Base-by-base conservation (phyloP, 2,797 vertebrate species). In the Labeo calbasu region DNA sequence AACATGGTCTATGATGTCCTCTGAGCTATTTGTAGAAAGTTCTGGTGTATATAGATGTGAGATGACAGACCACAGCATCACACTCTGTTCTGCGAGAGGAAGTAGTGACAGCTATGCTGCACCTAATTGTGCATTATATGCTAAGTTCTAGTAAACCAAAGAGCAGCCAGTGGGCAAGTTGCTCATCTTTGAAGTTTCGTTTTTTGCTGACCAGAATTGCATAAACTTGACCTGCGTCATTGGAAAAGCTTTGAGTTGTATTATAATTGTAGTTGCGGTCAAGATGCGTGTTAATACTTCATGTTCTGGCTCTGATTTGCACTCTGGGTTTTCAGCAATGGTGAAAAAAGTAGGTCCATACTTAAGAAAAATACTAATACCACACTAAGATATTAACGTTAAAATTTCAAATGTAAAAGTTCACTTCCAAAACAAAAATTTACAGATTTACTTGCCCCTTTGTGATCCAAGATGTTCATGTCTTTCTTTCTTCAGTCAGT, bases 1-100 rank as follows among this genome's bases (percentile, higher is more conserved):
- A 32, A 14, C 55, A 61, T 0, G 17, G n/a, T 51, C 14, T 51
- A 25, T 21, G 14, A 63, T 83, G 70, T 82, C 57, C 70, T 75
- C 81, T 66, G 23, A 77, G 51, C 1, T 83, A 28, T 59, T 61
- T 70, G 53, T 83, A 32, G 36, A 77, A 50, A 28, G 46, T 70
- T 69, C 32, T 69, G 14, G 2, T 73, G 70, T 32, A 32, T 32
- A 32, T 32, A 77, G 21, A 77, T 63, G 59, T 9, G 28, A 36
- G 4, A 28, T 21, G 36, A 3, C 19, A 77, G 51, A 83, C 82
- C 81, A 28, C 72, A 76, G 25, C 15, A 19, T 53, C 25, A 48
- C 50, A 66, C 57, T 53, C 2, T 76, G 28, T 23, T 40, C 14
- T 14, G 5, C 11, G 10, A 75, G 1, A 53, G 59, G 81, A 82